Conservation (phyloP, 1,140 invertebrate genomes). For the Leptoteleia sp. region DNA sequence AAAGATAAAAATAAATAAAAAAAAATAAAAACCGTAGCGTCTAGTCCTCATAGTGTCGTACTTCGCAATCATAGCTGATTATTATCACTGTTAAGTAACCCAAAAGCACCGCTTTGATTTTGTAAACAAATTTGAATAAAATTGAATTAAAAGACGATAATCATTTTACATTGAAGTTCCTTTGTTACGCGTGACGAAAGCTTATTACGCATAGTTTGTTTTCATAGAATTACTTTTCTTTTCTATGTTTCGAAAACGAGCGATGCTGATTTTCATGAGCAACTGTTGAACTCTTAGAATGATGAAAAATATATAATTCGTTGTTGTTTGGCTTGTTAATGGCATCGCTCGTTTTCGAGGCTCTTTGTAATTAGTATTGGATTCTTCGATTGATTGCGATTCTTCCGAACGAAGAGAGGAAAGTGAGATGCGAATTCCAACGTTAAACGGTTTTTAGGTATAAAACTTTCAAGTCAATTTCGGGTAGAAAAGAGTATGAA, state of each 20-base stretch:
- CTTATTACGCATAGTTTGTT: conserved; percentile 31
- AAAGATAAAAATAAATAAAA: conserved; percentile 10
- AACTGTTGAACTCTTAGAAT: conserved; percentile 19
- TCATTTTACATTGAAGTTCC: conserved; percentile 35
- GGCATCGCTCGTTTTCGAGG: conserved; percentile 1
- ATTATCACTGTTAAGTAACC: conserved; percentile 26
- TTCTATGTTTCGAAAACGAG: neutral
- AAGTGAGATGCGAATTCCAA: conserved; percentile 22
- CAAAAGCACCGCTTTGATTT: neutral
- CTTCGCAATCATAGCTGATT: conserved; percentile 64
- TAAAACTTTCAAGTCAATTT: conserved; percentile 58
- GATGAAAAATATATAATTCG: conserved; percentile 39
- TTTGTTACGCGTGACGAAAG: conserved; percentile 30
- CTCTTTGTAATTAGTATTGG: conserved; percentile 4
- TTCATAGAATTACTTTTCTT: conserved; percentile 1
- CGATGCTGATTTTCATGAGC: neutral
- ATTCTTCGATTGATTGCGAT: conserved; percentile 26
- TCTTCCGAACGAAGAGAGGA: conserved; percentile 7
- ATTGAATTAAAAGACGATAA: conserved; percentile 18
- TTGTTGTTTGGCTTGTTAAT: conserved; percentile 35
- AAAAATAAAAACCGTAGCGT: conserved; percentile 67
- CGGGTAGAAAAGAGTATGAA: conserved; percentile 25
- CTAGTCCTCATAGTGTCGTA: conserved; percentile 77
- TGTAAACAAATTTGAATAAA: too few relatives aligned
- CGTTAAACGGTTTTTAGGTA: conserved; percentile 35